phyloP scores from a whole-genome alignment of 2,888 invertebrate species.

The Hirtodrosophila confusa region DNA sequence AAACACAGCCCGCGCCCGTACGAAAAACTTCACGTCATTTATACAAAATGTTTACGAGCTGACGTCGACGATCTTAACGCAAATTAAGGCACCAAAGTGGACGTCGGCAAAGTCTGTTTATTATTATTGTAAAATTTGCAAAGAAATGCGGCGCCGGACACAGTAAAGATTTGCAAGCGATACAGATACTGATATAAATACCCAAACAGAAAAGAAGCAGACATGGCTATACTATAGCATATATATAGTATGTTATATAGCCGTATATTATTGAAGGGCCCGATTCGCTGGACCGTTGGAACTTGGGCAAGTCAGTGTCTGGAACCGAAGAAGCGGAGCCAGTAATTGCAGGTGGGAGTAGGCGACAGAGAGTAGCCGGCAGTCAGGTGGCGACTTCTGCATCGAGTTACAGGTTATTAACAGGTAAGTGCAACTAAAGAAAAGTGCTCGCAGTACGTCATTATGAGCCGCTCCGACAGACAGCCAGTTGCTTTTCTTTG shows the following conservation, averaged over 20 bases:
- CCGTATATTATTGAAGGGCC: conserved; percentile 28
- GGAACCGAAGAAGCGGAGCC: conserved; percentile 41
- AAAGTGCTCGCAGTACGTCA: conserved; percentile 37
- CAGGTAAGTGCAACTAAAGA: conserved; percentile 59
- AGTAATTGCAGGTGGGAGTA: conserved; percentile 37
- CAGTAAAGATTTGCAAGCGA: conserved; percentile 59
- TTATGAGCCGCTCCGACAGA: conserved; percentile 32
- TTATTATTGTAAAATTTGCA: conserved; percentile 62
- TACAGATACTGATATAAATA: conserved; percentile 36
- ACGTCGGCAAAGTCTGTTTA: conserved; percentile 51
- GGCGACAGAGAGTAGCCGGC: conserved; percentile 35
- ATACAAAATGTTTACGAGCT: conserved; percentile 54
- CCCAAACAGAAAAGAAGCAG: conserved; percentile 40
- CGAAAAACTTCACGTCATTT: conserved; percentile 42
- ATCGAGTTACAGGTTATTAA: conserved; percentile 77
- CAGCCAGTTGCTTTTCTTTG: conserved; percentile 69
- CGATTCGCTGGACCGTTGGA: conserved; percentile 66
- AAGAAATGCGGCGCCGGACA: conserved; percentile 56
- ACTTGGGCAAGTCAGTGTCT: conserved; percentile 63
- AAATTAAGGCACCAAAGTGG: conserved; percentile 70
- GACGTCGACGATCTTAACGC: conserved; percentile 47
- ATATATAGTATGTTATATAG: conserved; percentile 3
- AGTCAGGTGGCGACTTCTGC: conserved; percentile 43
- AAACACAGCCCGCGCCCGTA: conserved; percentile 24
- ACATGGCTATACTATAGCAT: conserved; percentile 11